Conservation (phyloP, 1,140 invertebrate genomes). For the Drosophila sucinea region DNA sequence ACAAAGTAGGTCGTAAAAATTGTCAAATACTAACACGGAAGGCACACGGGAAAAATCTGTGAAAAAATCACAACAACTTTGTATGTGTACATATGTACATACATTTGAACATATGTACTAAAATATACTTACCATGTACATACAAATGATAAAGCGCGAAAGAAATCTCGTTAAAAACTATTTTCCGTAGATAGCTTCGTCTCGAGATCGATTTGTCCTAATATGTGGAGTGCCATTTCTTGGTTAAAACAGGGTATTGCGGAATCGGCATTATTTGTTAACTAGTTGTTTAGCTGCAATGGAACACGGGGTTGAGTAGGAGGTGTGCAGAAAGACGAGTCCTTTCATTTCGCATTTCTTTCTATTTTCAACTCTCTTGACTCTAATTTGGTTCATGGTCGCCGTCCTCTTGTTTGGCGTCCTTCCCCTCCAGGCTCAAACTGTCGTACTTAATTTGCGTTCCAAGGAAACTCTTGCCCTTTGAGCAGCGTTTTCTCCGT, state of each 20-base stretch:
- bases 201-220: too few species aligned
- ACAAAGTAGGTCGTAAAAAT: too few species aligned
- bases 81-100: too few species aligned
- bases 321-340: not conserved
- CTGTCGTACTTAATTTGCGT: constrained; percentile 70
- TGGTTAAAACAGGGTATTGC: not conserved
- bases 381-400: constrained; percentile 77
- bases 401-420: constrained; percentile 19
- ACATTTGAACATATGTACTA: too few species aligned
- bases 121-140: too few species aligned
- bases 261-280: not conserved
- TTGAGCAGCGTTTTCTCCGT: constrained; percentile 30
- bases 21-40: too few species aligned
- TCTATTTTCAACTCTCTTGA: constrained; percentile 40
- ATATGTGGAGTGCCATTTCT: too few species aligned
- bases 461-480: constrained; percentile 23
- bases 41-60: too few species aligned
- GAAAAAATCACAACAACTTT: too few species aligned
- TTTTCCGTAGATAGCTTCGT: too few species aligned
- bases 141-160: too few species aligned
- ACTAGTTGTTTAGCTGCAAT: not conserved
- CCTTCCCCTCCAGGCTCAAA: constrained; percentile 18
- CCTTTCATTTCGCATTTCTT: constrained; percentile 29
- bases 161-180: too few species aligned
- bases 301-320: not conserved